Conservation (phyloP, 2,113 vertebrate species). For the Vicugna pacos region DNA sequence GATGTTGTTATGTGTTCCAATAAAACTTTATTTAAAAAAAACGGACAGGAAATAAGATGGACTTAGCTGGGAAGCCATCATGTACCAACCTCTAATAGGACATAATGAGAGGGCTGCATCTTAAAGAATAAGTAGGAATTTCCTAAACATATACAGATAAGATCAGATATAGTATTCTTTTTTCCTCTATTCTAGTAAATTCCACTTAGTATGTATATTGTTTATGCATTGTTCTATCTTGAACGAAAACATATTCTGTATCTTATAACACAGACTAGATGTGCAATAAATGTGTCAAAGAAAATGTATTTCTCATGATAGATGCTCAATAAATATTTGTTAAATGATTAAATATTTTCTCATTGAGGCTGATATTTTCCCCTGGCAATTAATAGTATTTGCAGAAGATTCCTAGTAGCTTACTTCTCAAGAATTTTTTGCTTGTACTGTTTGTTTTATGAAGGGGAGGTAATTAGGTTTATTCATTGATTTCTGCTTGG, state of each 20-base stretch:
- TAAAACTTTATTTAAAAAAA: neutral
- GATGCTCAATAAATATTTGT: neutral
- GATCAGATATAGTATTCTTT: neutral
- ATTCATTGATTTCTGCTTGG: too few species aligned
- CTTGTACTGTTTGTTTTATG: too few species aligned
- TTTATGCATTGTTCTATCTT: neutral
- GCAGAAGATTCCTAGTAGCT: neutral
- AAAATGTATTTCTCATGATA: neutral
- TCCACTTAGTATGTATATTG: neutral
- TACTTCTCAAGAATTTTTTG: neutral
- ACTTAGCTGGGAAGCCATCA: neutral
- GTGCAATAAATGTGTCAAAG: neutral
- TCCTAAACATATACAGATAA: neutral
- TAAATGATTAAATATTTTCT: neutral
- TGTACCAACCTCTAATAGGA: neutral
- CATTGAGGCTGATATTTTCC: neutral
- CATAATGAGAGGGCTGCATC: neutral
- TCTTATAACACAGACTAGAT: neutral
- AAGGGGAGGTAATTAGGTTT: too few species aligned
- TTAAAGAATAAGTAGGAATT: neutral
- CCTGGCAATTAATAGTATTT: neutral
- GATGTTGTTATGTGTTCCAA: neutral
- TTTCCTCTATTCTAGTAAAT: neutral
- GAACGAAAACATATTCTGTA: neutral
- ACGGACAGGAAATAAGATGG: neutral